phyloP scores from a whole-genome alignment of 2,113 vertebrate species.

The Clinocottus analis region DNA sequence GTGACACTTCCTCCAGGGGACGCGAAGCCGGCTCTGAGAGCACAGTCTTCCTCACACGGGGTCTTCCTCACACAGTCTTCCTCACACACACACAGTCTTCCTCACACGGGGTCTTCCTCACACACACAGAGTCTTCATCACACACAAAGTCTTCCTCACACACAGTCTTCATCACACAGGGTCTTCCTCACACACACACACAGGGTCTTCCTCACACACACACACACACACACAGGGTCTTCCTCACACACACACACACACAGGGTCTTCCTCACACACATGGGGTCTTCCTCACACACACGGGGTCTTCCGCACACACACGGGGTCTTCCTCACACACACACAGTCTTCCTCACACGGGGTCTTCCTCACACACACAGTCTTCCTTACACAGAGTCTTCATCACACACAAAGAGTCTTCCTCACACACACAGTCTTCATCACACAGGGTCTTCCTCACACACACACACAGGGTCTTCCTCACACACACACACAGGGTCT shows the following conservation, averaged over 20 bases:
- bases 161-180: too few relatives aligned
- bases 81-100: conserved; percentile 19
- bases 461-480: too few relatives aligned
- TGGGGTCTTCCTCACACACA: conserved; percentile 13
- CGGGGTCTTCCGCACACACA: conserved; percentile 17
- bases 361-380: conserved; percentile 18
- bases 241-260: too few relatives aligned
- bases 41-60: conserved; percentile 20
- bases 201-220: conserved; percentile 19
- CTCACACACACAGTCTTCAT: too few relatives aligned
- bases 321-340: conserved; percentile 23
- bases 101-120: conserved; percentile 24
- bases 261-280: conserved; percentile 19
- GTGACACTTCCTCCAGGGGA: conserved; percentile 48
- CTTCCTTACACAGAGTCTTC: conserved; percentile 21
- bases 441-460: conserved; percentile 27
- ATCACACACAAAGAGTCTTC: too few relatives aligned
- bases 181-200: conserved; percentile 19
- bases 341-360: conserved; percentile 21
- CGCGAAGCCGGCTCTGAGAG: conserved; percentile 27
- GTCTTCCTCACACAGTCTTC: conserved; percentile 22
- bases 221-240: too few relatives aligned
- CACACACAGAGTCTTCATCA: too few relatives aligned
- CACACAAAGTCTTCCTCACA: conserved; percentile 27
- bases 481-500: too few relatives aligned